Conservation (phyloP, 2,113 vertebrate genomes). For the Sakesphorus luctuosus region DNA sequence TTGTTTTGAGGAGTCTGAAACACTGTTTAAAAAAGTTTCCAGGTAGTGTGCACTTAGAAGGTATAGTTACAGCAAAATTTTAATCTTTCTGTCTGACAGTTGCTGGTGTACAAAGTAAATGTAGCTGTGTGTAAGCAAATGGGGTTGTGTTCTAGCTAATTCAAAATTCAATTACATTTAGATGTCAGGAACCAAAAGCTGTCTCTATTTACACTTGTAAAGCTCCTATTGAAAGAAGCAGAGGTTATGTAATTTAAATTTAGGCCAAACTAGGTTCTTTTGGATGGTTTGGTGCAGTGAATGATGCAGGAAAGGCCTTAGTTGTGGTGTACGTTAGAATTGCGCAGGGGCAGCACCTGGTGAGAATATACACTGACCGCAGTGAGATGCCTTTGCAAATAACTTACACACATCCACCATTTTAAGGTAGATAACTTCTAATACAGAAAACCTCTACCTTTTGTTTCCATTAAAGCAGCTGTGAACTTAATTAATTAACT, state of each 20-base stretch:
- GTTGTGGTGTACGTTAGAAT: neutral
- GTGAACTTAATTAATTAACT: neutral
- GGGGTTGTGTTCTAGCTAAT: neutral
- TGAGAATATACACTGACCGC: neutral
- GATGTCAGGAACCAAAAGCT: neutral
- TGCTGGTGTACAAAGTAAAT: neutral
- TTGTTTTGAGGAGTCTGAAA: neutral
- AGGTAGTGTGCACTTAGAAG: neutral
- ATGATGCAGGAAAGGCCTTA: neutral
- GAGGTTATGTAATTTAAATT: constrained; percentile 31
- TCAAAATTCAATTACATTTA: constrained; percentile 14
- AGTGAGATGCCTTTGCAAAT: neutral
- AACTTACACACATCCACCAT: neutral
- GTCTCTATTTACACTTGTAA: constrained; percentile 22
- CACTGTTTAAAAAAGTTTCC: neutral
- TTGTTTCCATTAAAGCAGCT: neutral
- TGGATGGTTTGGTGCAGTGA: neutral
- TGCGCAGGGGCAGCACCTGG: neutral
- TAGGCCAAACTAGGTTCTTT: constrained; percentile 9
- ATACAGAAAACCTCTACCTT: neutral
- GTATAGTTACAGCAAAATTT: neutral
- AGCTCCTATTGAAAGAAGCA: neutral
- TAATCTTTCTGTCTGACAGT: neutral
- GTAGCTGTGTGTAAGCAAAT: neutral
- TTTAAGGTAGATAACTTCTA: neutral